Conservation (phyloP, 2,113 vertebrate species). For the Myotis brandtii region DNA sequence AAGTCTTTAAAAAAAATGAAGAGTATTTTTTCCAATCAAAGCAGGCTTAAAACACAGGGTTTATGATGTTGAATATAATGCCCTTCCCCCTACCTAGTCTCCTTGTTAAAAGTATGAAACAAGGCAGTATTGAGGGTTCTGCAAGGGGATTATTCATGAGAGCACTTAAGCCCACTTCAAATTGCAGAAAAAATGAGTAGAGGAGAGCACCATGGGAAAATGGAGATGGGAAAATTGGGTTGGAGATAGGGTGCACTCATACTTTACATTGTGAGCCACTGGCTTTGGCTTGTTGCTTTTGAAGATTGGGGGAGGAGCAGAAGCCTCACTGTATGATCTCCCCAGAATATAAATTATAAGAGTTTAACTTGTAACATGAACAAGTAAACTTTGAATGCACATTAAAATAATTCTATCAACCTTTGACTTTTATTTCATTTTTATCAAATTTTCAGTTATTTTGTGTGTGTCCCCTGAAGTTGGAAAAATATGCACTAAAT, state of each 20-base stretch:
- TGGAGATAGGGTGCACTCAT: background rate
- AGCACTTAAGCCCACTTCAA: conserved; percentile 19
- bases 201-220: background rate
- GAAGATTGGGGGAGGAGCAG: background rate
- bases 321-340: background rate
- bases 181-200: conserved; percentile 12
- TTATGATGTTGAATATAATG: background rate
- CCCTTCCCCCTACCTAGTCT: background rate
- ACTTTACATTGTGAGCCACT: background rate
- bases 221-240: background rate
- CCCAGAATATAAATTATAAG: background rate
- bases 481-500: background rate
- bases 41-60: background rate
- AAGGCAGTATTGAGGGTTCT: background rate
- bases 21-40: background rate
- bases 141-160: background rate
- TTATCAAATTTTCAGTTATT: background rate
- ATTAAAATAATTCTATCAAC: background rate
- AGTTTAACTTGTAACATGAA: background rate
- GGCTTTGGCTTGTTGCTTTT: background rate
- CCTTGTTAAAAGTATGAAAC: conserved; percentile 20
- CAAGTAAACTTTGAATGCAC: conserved; percentile 1
- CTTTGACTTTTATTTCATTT: background rate
- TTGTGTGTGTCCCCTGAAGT: background rate
- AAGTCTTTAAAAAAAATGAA: background rate